phyloP scores from a whole-genome alignment of 2,113 vertebrate species.

The Puntigrus tetrazona region DNA sequence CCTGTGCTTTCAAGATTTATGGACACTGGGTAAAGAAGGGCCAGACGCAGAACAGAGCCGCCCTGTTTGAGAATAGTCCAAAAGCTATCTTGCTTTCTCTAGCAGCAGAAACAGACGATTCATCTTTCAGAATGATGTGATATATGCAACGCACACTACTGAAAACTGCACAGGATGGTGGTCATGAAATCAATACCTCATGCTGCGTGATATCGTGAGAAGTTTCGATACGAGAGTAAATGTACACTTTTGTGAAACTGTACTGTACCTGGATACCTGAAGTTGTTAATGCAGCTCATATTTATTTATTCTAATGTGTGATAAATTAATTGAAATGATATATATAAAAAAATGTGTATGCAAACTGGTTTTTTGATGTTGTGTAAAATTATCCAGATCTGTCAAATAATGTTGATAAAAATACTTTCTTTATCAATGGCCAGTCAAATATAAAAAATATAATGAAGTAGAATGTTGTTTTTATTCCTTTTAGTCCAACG shows the following conservation, averaged over 20 bases:
- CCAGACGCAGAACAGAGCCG: conserved; percentile 93
- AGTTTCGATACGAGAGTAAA: background rate
- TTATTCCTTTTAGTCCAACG: too few relatives aligned
- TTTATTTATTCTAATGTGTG: background rate
- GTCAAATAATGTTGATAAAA: too few relatives aligned
- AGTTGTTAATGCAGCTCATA: background rate
- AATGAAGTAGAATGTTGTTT: too few relatives aligned
- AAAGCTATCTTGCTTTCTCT: conserved; percentile 89
- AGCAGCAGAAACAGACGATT: conserved; percentile 71
- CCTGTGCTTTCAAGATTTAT: conserved; percentile 94
- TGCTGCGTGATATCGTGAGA: background rate
- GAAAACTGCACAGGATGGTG: background rate
- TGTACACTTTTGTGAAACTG: background rate
- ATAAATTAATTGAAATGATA: background rate
- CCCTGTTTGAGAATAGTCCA: conserved; percentile 96
- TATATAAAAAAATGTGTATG: background rate
- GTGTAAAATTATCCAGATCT: background rate
- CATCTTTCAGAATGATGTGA: conserved; percentile 64
- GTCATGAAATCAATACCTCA: background rate
- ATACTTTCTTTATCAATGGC: too few relatives aligned
- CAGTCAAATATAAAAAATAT: too few relatives aligned
- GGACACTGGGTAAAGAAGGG: conserved; percentile 99
- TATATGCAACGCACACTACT: background rate
- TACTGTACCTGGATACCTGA: background rate
- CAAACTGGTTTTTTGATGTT: background rate